Evolutionary conservation across 2,797 vertebrate genomes (phyloP).

Genomic region (Acipenser oxyrinchus): DNA sequence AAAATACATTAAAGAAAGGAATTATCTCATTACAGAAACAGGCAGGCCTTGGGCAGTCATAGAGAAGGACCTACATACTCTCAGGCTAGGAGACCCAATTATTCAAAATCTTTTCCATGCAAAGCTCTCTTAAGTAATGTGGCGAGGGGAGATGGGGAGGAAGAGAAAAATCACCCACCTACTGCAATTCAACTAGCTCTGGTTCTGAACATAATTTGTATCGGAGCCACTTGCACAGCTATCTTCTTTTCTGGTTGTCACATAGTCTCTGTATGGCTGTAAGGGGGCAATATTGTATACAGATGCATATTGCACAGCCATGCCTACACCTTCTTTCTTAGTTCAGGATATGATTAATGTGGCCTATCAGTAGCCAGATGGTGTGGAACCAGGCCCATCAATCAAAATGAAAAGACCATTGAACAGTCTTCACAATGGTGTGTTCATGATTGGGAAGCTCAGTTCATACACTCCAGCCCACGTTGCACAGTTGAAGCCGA

Average conservation of each 20-base stretch:
- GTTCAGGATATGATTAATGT: slow-evolving; percentile 74
- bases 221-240: not conserved
- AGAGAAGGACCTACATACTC: slow-evolving; percentile 15
- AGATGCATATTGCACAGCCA: slow-evolving; percentile 55
- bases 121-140: slow-evolving; percentile 14
- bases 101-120: slow-evolving; percentile 17
- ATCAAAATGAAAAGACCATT: slow-evolving; percentile 77
- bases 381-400: slow-evolving; percentile 75
- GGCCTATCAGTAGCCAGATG: slow-evolving; percentile 77
- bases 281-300: slow-evolving; percentile 45
- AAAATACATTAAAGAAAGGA: not conserved
- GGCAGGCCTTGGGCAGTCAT: slow-evolving; percentile 23
- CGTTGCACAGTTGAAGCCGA: no score
- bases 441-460: slow-evolving; percentile 58
- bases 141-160: not conserved
- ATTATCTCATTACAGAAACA: slow-evolving; percentile 23
- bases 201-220: not conserved
- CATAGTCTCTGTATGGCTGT: not conserved
- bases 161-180: slow-evolving; percentile 5
- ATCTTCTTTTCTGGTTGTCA: not conserved
- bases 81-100: slow-evolving; percentile 13
- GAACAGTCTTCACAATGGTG: slow-evolving; percentile 56
- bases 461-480: slow-evolving; percentile 32
- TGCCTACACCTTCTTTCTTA: slow-evolving; percentile 53
- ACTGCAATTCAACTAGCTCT: not conserved